Evolutionary conservation across 2,797 vertebrate genomes (phyloP).

Genomic region (Tapirus indicus): DNA sequence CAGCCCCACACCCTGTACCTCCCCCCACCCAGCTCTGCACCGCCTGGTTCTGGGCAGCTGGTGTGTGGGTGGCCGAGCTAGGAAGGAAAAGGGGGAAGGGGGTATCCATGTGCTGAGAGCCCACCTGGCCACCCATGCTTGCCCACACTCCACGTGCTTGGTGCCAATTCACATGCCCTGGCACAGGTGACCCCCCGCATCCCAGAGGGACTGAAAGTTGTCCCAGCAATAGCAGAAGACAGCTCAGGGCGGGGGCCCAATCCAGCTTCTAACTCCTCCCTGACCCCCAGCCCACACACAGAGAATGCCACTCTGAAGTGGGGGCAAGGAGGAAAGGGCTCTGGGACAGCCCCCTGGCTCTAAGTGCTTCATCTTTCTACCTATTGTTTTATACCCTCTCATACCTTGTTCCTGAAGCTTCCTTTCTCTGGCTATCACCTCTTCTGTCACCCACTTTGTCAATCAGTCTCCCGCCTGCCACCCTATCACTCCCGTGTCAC

Average conservation of each 20-base stretch:
- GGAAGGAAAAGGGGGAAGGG: constrained; percentile 10
- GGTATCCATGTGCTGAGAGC: neutral
- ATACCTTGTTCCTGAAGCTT: neutral
- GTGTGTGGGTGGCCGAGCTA: constrained; percentile 69
- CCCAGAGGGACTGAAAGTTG: neutral
- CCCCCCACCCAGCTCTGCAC: neutral
- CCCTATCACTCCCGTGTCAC: neutral
- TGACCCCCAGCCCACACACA: neutral
- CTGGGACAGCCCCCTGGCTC: neutral
- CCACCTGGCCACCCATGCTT: constrained; percentile 61
- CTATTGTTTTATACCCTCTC: neutral
- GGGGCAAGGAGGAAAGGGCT: neutral
- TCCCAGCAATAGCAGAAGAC: neutral
- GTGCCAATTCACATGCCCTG: constrained; percentile 53
- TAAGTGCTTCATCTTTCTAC: neutral
- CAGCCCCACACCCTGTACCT: neutral
- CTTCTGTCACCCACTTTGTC: neutral
- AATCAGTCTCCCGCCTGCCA: neutral
- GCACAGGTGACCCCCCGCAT: constrained; percentile 12
- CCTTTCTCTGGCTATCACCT: constrained; percentile 39
- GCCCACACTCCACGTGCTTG: constrained; percentile 34
- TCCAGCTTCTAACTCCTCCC: neutral
- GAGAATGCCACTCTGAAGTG: neutral
- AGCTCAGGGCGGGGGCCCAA: neutral
- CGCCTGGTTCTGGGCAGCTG: constrained; percentile 76